A percentile compares a stretch with the other conserved stretches of the same genome.
phyloP scores from a whole-genome alignment of 2,113 vertebrate species.

The Hippocampus comes region DNA sequence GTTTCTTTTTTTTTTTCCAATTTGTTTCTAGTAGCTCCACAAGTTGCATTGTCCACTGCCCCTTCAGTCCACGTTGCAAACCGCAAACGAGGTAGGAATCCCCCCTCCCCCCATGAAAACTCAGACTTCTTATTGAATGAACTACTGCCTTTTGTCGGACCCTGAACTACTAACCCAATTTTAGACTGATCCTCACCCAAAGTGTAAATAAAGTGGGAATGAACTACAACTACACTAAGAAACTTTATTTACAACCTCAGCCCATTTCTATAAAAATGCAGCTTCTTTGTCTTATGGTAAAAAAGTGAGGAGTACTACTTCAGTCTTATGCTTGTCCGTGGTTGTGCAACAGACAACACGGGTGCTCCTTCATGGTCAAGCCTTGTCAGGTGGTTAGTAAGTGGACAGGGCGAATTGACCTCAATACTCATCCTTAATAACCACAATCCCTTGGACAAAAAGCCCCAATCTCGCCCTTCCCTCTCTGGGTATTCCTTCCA shows the following conservation, averaged over 20 bases:
- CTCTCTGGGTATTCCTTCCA: slow-evolving; percentile 34
- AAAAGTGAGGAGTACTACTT: slow-evolving; percentile 28
- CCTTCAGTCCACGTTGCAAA: slow-evolving; percentile 94
- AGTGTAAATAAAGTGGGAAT: background rate
- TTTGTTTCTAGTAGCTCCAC: slow-evolving; percentile 89
- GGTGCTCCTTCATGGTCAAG: slow-evolving; percentile 32
- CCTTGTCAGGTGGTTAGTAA: slow-evolving; percentile 27
- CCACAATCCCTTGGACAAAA: slow-evolving; percentile 51
- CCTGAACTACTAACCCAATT: slow-evolving; percentile 19
- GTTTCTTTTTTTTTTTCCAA: slow-evolving; percentile 68
- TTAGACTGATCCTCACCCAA: slow-evolving; percentile 8
- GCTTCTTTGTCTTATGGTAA: slow-evolving; percentile 61
- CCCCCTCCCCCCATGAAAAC: slow-evolving; percentile 62
- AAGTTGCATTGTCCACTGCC: slow-evolving; percentile 91
- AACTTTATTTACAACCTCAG: slow-evolving; percentile 54
- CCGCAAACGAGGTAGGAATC: slow-evolving; percentile 96
- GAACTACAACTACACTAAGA: slow-evolving; percentile 47
- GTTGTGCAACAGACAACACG: slow-evolving; percentile 17
- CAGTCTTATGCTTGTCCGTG: slow-evolving; percentile 31
- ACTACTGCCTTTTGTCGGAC: slow-evolving; percentile 71
- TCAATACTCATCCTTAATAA: slow-evolving; percentile 71
- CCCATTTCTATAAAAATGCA: slow-evolving; percentile 57
- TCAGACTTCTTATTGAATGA: slow-evolving; percentile 76
- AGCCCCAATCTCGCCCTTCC: slow-evolving; percentile 35
- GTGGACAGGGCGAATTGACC: slow-evolving; percentile 60